phyloP scores from a whole-genome alignment of 2,888 invertebrate genomes.

The Diabrotica balteata region DNA sequence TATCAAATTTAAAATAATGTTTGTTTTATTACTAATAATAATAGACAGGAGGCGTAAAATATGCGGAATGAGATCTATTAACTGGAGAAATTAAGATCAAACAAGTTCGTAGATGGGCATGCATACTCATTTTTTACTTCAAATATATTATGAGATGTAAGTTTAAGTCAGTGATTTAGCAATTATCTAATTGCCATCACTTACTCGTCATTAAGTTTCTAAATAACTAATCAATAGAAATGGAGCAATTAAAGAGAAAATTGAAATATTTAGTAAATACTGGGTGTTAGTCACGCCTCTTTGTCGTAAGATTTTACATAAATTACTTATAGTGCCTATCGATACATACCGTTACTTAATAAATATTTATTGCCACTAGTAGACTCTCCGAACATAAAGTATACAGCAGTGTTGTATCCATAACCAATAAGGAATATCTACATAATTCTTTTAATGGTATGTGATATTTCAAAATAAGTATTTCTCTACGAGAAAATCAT shows the following conservation, averaged over 20 bases:
- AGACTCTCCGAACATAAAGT: conserved; percentile 7
- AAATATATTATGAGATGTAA: conserved; percentile 21
- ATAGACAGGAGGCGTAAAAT: conserved; percentile 20
- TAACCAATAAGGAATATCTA: conserved; percentile 8
- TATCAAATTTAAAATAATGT: not conserved
- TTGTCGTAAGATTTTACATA: conserved; percentile 30
- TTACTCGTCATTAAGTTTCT: conserved; percentile 19
- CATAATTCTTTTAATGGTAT: conserved; percentile 4
- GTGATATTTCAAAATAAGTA: conserved; percentile 4
- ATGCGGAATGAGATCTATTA: conserved; percentile 23
- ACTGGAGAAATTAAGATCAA: conserved; percentile 21
- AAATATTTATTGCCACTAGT: conserved; percentile 32
- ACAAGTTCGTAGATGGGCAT: conserved; percentile 14
- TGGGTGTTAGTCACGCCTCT: conserved; percentile 30
- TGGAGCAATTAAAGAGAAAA: conserved; percentile 16
- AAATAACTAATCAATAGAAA: conserved; percentile 21
- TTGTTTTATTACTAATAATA: conserved; percentile 22
- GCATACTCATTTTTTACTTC: conserved; percentile 3
- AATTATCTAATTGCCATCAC: conserved; percentile 25
- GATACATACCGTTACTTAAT: conserved; percentile 36
- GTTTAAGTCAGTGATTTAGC: conserved; percentile 15
- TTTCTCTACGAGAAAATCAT: not conserved
- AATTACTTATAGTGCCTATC: conserved; percentile 28
- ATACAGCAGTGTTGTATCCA: conserved; percentile 5
- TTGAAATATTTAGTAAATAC: conserved; percentile 28